Percentiles rank a stretch among this genome's conserved stretches.
phyloP scores from a whole-genome alignment of 2,888 invertebrate genomes.

The Apocheima hispidaria region DNA sequence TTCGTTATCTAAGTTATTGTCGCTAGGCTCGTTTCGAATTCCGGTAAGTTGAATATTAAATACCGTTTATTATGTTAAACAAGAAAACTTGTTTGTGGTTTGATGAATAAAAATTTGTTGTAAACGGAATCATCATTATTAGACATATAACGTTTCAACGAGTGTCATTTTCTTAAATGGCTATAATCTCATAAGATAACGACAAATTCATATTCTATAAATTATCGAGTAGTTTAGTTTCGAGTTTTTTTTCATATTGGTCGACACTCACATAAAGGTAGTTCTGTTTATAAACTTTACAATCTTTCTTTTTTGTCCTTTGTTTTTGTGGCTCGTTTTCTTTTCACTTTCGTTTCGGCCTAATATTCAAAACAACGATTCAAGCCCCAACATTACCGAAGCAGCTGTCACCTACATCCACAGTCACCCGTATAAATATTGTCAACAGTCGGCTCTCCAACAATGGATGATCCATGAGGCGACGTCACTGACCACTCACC shows the following conservation, averaged over 20 bases:
- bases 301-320: not conserved
- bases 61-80: slow-evolving; percentile 10
- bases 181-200: not conserved
- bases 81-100: not conserved
- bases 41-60: slow-evolving; percentile 29
- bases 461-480: slow-evolving; percentile 70
- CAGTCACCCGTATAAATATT: slow-evolving; percentile 72
- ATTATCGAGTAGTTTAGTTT: not conserved
- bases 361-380: slow-evolving; percentile 26
- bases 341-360: not conserved
- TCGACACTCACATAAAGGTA: not conserved
- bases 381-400: slow-evolving; percentile 6
- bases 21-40: slow-evolving; percentile 11
- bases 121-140: slow-evolving; percentile 8
- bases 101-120: slow-evolving; percentile 5
- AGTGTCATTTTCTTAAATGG: not conserved
- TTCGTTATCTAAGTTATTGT: slow-evolving; percentile 37
- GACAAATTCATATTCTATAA: not conserved
- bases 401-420: slow-evolving; percentile 56
- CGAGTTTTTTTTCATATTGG: not conserved
- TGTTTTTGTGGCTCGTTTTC: not conserved
- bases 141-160: slow-evolving; percentile 4
- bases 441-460: slow-evolving; percentile 61
- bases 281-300: not conserved
- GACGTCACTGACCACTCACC: slow-evolving; percentile 72